These are phyloP conservation scores for Pelobates fuscus DNA, from an alignment of 2,113 vertebrate species.

Conservation along the genomic window DNA sequence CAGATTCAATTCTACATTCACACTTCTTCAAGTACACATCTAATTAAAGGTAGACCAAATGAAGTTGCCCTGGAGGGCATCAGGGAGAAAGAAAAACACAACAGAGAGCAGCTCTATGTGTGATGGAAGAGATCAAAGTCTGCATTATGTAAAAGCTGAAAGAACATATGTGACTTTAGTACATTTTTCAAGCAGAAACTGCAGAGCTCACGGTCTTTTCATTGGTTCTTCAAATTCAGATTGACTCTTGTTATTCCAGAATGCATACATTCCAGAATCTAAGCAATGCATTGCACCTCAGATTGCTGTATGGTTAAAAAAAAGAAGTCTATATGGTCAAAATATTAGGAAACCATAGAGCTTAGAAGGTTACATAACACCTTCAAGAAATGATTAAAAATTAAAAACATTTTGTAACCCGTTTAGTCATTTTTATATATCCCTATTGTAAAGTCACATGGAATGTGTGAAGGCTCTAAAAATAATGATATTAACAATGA, in stretches of 20 bases:
- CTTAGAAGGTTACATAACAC: no score
- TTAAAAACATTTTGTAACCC: no score
- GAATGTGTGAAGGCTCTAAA: no score
- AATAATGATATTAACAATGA: no score
- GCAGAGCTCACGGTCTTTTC: neutral
- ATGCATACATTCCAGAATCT: no score
- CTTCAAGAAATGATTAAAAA: no score
- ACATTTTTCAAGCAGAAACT: slow-evolving; percentile 14
- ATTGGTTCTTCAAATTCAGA: slow-evolving; percentile 8
- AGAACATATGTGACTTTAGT: slow-evolving; percentile 13
- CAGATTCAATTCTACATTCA: slow-evolving; percentile 32
- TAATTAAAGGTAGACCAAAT: slow-evolving; percentile 41
- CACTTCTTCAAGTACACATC: slow-evolving; percentile 46
- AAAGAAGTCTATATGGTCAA: no score
- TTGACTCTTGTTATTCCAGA: neutral
- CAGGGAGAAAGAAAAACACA: slow-evolving; percentile 22
- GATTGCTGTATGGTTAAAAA: no score
- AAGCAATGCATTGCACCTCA: no score
- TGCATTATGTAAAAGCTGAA: slow-evolving; percentile 24
- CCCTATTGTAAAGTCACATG: no score
- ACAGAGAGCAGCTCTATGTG: slow-evolving; percentile 21
- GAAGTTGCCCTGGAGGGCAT: slow-evolving; percentile 35
- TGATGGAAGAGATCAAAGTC: slow-evolving; percentile 36
- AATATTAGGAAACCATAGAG: no score
- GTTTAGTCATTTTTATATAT: no score